Evolutionary conservation across 2,888 invertebrate species (phyloP), one percentile per base, ranked within the genome.

Genomic region (Gonocerus acuteangulatus): DNA sequence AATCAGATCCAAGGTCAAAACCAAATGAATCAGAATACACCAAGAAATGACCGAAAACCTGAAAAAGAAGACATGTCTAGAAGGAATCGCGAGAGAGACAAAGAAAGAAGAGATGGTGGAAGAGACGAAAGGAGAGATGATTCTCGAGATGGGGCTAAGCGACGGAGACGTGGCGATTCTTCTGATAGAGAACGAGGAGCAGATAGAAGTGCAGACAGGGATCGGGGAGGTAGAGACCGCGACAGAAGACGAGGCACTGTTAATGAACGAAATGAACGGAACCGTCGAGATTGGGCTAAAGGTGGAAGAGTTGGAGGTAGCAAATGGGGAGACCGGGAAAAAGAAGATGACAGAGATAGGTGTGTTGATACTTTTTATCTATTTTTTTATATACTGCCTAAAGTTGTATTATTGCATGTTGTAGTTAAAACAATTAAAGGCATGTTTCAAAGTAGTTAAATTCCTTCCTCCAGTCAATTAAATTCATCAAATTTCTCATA

Each of bases 241-340:
- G 68, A 67, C 11, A 61, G 67, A 2, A 60, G 62, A n/a, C 47
- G 66, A 42, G 64, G 56, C 19, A 48, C 56, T 19, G 52, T 54
- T 18, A 54, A 60, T 27, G 59, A 61, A 34, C 52, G 58, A 1
- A 67, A 62, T 11, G 62, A 60, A 11, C 51, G 62, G 19, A 49
- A 63, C 22, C 57, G 60, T 11, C 63, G 74, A 66, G 69, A 72
- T 68, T 34, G 71, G 54, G 71, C 71, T 58, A 39, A 57, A 54
- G 45, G 60, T 51, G 22, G 61, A 48, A 44, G 58, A 36, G 18
- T 66, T 69, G 39, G 68, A 68, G 74, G 58, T 71, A 67, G 67
- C 56, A 60, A 65, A 51, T 71, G 70, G 39, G 63, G 69, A 48
- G 71, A 68, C 58, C 70, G 67, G 56, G 66, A 67, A 18, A 66